Base-by-base conservation (phyloP, 2,797 vertebrate genomes). In the Pipistrellus kuhlii region DNA sequence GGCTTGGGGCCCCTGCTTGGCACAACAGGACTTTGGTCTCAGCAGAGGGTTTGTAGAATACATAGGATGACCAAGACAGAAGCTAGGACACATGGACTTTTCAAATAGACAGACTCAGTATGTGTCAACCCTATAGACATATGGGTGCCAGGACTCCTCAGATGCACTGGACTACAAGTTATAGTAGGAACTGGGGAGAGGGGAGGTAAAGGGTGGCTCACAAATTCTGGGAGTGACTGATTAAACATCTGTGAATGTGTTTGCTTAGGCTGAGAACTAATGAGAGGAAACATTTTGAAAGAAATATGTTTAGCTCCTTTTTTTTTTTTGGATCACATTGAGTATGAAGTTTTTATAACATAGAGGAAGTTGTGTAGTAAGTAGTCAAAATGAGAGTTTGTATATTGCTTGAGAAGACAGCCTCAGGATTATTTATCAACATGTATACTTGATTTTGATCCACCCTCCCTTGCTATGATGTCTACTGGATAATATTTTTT, bases 381-480 rank as follows among this genome's bases (percentile, higher is more conserved):
- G 27, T 73, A 13, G 11, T 89, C 18, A 83, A 82, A 69, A 69
- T 51, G 35, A 51, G 21, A 18, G 1, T 44, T 51, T 83, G 12
- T 10, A 73, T 59, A 91, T 91, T 94, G 4, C 73, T 72, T 69
- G 35, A 89, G 71, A 86, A 93, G 32, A 27, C 4, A 76, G 57
- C 71, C 5, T 71, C 18, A 17, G 20, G n/a, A 32, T 38, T 59
- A 66, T 51, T 62, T 72, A 85, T 30, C 8, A 84, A 1, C 12
- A 9, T 46, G 32, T 32, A 15, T 41, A n/a, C 27, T 59, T 59
- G 53, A 53, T 44, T 91, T 90, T 91, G 27, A 72, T 55, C 68
- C 46, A 8, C 8, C 66, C 30, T 8, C 62, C 20, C 73, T n/a
- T 11, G 30, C 17, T 59, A 57, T 82, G 15, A 10, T 13, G 12